phyloP scores from a whole-genome alignment of 2,888 invertebrate species.

The Aplocera efformata region DNA sequence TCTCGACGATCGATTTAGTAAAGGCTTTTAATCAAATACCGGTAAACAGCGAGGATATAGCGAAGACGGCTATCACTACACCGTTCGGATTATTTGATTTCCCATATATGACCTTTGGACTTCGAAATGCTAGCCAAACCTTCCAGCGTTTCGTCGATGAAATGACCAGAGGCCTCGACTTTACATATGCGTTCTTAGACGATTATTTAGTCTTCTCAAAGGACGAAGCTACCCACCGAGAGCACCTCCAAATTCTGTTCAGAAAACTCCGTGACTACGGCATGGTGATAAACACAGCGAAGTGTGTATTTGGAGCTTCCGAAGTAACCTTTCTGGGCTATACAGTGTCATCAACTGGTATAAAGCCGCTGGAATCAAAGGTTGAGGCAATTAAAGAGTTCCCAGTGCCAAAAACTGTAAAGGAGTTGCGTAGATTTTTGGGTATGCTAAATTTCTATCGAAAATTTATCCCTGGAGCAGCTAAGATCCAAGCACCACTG shows the following conservation, averaged over 20 bases:
- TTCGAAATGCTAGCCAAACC: too few relatives aligned
- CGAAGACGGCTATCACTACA: constrained; percentile 41
- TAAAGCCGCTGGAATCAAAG: constrained; percentile 4
- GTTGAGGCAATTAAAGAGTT: too few relatives aligned
- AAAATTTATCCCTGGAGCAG: constrained; percentile 29
- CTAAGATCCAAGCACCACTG: constrained; percentile 39
- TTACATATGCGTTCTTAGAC: constrained; percentile 16
- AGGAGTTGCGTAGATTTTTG: constrained; percentile 35
- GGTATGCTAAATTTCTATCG: background rate
- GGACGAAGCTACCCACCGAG: background rate
- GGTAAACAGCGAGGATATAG: constrained; percentile 4
- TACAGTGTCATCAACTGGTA: constrained; percentile 13
- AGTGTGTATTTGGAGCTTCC: constrained; percentile 16
- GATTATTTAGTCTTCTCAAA: constrained; percentile 15
- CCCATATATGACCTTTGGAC: too few relatives aligned
- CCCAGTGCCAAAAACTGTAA: too few relatives aligned
- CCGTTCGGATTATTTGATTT: too few relatives aligned
- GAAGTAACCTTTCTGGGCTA: constrained; percentile 21
- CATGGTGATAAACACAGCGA: constrained; percentile 17
- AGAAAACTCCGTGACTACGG: constrained; percentile 10
- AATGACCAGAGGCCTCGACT: constrained; percentile 16
- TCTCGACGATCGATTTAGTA: constrained; percentile 1
- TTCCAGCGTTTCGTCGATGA: too few relatives aligned
- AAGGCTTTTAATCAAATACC: too few relatives aligned
- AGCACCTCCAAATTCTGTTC: background rate